Evolutionary conservation across 2,113 vertebrate genomes (phyloP).

Genomic region (Romanogobio albipinnatus): DNA sequence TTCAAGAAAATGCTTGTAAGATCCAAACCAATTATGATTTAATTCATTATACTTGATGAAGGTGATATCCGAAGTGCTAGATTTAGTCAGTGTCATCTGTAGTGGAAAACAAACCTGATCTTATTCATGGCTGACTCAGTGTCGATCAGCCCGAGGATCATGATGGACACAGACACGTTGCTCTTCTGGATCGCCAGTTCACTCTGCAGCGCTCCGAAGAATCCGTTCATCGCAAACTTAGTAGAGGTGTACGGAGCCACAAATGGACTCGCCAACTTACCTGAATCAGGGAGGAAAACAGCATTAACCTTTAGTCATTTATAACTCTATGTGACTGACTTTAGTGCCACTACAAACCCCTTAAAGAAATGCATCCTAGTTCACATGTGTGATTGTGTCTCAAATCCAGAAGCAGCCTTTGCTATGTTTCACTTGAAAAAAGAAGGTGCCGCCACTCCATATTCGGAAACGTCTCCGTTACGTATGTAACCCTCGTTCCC

Average conservation of each 20-base stretch:
- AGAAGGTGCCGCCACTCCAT: no score
- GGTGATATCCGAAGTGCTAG: not conserved
- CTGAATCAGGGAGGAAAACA: conserved; percentile 53
- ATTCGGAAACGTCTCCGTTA: no score
- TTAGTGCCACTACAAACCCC: not conserved
- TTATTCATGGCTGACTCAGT: conserved; percentile 62
- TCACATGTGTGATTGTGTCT: no score
- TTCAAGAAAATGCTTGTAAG: not conserved
- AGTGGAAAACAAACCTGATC: conserved; percentile 38
- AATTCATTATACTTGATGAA: not conserved
- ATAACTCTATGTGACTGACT: not conserved
- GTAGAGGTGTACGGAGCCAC: conserved; percentile 70
- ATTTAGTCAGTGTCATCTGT: not conserved
- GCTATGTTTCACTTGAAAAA: no score
- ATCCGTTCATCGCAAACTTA: conserved; percentile 74
- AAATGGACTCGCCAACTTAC: conserved; percentile 67
- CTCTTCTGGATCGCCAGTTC: conserved; percentile 72
- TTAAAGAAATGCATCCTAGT: no score
- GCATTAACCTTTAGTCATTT: no score
- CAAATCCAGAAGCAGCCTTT: no score
- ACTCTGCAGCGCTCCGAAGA: conserved; percentile 70
- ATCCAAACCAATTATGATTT: not conserved
- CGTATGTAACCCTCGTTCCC: no score
- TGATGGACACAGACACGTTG: conserved; percentile 69
- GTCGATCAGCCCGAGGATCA: conserved; percentile 72